phyloP scores from a whole-genome alignment of 2,797 vertebrate species.

The Psittacula echo region DNA sequence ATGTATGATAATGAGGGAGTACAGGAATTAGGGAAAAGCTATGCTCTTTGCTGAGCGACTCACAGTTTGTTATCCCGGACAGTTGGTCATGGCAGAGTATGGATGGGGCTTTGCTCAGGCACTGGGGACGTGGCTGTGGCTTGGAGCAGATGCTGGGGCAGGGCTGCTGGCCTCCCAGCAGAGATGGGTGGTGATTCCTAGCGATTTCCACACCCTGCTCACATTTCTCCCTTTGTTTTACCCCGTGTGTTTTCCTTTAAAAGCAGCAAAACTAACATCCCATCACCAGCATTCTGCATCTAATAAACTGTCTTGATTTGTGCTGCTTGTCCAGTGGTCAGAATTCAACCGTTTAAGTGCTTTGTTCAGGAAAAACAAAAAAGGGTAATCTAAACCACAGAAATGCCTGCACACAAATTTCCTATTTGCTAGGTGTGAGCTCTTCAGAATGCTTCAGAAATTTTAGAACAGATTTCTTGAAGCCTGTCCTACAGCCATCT shows the following conservation, averaged over 20 bases:
- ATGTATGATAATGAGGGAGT: background rate
- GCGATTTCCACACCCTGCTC: background rate
- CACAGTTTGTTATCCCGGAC: background rate
- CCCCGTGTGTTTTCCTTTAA: background rate
- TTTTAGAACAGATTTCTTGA: background rate
- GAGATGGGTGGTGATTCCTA: background rate
- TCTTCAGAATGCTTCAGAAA: background rate
- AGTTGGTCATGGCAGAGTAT: rapidly evolving
- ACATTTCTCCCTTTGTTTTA: background rate
- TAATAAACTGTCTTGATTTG: background rate
- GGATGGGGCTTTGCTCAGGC: background rate
- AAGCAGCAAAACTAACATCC: background rate
- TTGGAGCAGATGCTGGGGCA: background rate
- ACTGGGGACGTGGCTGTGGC: background rate
- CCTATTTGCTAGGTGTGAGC: background rate
- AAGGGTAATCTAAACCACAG: background rate
- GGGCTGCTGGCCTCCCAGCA: background rate
- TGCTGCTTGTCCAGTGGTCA: background rate
- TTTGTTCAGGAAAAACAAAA: background rate
- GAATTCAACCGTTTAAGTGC: background rate
- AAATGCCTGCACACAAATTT: background rate
- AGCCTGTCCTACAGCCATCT: background rate
- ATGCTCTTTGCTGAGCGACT: background rate
- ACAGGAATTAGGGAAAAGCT: background rate
- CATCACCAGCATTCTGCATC: background rate